phyloP scores from a whole-genome alignment of 1,140 invertebrate genomes.

The Drosophila pseudoobscura region DNA sequence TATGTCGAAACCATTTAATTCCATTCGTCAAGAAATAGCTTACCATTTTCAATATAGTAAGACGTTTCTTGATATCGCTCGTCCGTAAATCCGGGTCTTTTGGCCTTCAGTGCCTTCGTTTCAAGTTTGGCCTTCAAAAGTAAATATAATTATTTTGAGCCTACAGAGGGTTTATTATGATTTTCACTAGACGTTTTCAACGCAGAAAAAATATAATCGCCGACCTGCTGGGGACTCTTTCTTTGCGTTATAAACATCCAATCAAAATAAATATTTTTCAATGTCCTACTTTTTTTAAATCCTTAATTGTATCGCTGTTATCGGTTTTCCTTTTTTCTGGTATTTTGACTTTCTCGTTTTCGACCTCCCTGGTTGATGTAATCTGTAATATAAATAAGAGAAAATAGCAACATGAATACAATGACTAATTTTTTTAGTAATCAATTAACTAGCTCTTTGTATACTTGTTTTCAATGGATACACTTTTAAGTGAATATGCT shows the following conservation, averaged over 20 bases:
- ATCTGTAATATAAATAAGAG: constrained; percentile 38
- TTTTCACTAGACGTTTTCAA: background rate
- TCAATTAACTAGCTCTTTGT: too few species aligned
- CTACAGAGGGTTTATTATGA: background rate
- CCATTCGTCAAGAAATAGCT: constrained; percentile 71
- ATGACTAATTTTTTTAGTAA: too few species aligned
- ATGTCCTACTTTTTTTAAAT: constrained; percentile 87
- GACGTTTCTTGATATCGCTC: constrained; percentile 91
- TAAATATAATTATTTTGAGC: too few species aligned
- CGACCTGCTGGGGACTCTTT: too few species aligned
- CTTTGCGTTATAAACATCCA: too few species aligned
- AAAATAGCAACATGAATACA: background rate
- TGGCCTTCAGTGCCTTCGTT: constrained; percentile 96
- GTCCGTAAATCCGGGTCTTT: constrained; percentile 95
- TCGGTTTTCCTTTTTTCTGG: constrained; percentile 89
- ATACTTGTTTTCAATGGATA: too few species aligned
- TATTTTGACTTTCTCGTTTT: constrained; percentile 86
- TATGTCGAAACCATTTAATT: background rate
- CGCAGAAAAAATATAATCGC: too few species aligned
- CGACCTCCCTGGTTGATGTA: constrained; percentile 63
- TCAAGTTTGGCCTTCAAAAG: constrained; percentile 92
- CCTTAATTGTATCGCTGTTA: constrained; percentile 86
- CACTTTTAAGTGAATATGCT: too few species aligned
- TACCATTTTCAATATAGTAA: constrained; percentile 98
- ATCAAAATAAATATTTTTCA: constrained; percentile 20